Conservation (phyloP, 1,140 invertebrate genomes). For the Protaetia brevitarsis region DNA sequence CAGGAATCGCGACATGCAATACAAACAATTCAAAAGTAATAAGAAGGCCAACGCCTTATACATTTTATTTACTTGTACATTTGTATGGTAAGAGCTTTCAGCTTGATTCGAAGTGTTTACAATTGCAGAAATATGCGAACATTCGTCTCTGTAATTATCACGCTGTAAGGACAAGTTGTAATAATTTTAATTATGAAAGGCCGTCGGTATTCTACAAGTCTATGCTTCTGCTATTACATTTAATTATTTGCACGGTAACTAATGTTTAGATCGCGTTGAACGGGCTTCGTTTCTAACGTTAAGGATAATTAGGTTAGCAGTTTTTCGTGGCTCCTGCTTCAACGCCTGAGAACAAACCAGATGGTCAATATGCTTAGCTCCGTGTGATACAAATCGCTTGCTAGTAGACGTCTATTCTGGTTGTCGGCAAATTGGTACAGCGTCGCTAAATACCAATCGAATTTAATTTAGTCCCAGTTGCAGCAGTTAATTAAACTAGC, state of each 20-base stretch:
- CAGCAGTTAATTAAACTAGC: neutral
- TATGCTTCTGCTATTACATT: neutral
- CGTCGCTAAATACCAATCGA: constrained; percentile 3
- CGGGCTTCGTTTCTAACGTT: neutral
- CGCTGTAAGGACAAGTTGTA: neutral
- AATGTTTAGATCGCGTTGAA: constrained; percentile 1
- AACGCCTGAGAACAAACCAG: constrained; percentile 13
- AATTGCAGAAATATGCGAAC: neutral
- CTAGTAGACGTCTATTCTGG: neutral
- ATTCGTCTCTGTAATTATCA: neutral
- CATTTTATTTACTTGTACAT: too few relatives aligned
- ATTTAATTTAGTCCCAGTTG: constrained; percentile 7
- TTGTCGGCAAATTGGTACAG: neutral
- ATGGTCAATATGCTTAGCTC: neutral
- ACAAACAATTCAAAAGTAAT: too few relatives aligned
- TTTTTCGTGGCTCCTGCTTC: neutral
- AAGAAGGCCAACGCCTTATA: too few relatives aligned
- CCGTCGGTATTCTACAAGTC: neutral
- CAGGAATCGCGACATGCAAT: too few relatives aligned
- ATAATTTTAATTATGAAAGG: neutral
- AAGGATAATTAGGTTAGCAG: constrained; percentile 5
- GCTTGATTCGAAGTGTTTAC: too few relatives aligned
- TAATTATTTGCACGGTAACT: neutral
- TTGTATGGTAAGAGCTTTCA: too few relatives aligned
- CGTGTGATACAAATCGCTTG: neutral